A percentile compares a stretch with the other conserved stretches of the same genome.
Evolutionary conservation across 2,113 vertebrate species (phyloP).

Genomic region (Vanacampus margaritifer): DNA sequence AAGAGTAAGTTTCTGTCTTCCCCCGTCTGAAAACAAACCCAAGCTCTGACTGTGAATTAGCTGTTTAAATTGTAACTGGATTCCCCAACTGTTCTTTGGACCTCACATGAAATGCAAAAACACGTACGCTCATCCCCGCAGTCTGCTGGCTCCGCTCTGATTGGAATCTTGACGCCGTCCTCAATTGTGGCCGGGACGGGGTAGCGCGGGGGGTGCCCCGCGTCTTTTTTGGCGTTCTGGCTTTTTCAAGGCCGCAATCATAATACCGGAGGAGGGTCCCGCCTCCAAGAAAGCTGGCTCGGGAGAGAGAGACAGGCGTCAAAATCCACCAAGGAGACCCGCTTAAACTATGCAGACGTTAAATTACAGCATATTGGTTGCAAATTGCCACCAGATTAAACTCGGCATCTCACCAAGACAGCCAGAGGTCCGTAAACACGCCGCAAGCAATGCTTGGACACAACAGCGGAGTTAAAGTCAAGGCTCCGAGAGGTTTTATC

Average conservation of each 20-base stretch:
- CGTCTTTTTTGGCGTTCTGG: slow-evolving; percentile 29
- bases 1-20: neutral
- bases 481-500: slow-evolving; percentile 47
- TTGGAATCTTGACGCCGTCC: slow-evolving; percentile 72
- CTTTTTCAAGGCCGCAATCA: slow-evolving; percentile 53
- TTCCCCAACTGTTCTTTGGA: slow-evolving; percentile 16
- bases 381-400: slow-evolving; percentile 23
- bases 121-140: slow-evolving; percentile 39
- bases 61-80: slow-evolving; percentile 10
- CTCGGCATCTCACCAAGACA: neutral
- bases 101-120: slow-evolving; percentile 29
- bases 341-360: slow-evolving; percentile 10
- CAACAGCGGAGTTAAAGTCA: slow-evolving; percentile 25
- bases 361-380: slow-evolving; percentile 34
- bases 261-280: slow-evolving; percentile 55
- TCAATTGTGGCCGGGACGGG: slow-evolving; percentile 68
- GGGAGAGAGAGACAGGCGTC: slow-evolving; percentile 12
- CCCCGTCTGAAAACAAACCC: neutral
- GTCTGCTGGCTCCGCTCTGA: slow-evolving; percentile 69
- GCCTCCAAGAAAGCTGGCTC: slow-evolving; percentile 34
- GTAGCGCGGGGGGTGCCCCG: slow-evolving; percentile 50
- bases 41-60: slow-evolving; percentile 13
- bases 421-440: slow-evolving; percentile 3
- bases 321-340: slow-evolving; percentile 23
- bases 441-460: neutral